These are phyloP conservation scores for Eupeodes latifasciatus DNA, from an alignment of 2,888 invertebrate species.

Conservation along the genomic window DNA sequence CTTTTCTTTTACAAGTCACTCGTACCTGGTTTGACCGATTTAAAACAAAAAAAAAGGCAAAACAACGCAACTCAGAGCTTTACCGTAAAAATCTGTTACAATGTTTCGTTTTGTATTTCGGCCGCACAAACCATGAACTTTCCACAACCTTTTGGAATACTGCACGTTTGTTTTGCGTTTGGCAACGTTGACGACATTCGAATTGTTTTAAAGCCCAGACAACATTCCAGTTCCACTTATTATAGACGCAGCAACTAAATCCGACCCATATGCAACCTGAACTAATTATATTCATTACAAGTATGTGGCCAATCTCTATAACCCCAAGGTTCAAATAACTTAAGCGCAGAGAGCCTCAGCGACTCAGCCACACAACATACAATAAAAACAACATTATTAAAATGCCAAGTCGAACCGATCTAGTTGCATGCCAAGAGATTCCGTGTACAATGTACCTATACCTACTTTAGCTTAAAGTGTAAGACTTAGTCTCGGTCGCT, in stretches of 20 bases:
- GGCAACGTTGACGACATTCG: not conserved
- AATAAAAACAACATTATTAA: slow-evolving; percentile 68
- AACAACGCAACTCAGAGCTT: not conserved
- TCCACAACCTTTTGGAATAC: slow-evolving; percentile 59
- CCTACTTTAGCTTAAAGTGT: slow-evolving; percentile 10
- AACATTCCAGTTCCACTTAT: slow-evolving; percentile 68
- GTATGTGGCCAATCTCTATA: slow-evolving; percentile 66
- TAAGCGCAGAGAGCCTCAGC: not conserved
- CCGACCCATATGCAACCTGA: slow-evolving; percentile 72
- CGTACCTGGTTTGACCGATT: not conserved
- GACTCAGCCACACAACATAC: slow-evolving; percentile 3
- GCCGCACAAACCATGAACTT: slow-evolving; percentile 61
- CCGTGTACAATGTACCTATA: slow-evolving; percentile 47
- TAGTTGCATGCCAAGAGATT: slow-evolving; percentile 68
- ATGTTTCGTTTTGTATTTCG: slow-evolving; percentile 22
- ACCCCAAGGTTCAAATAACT: slow-evolving; percentile 67
- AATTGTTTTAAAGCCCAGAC: slow-evolving; percentile 1
- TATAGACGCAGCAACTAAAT: not conserved
- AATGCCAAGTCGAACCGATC: slow-evolving; percentile 65
- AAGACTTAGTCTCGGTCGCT: slow-evolving; percentile 6
- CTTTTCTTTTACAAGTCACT: too few relatives aligned
- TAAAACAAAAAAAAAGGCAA: not conserved
- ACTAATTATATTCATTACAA: slow-evolving; percentile 74
- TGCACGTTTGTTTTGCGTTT: slow-evolving; percentile 45
- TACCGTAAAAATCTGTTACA: slow-evolving; percentile 3